Percentiles rank a stretch among this genome's conserved stretches.
Evolutionary conservation across 2,113 vertebrate species (phyloP).

Genomic region (Thamnaconus septentrionalis): DNA sequence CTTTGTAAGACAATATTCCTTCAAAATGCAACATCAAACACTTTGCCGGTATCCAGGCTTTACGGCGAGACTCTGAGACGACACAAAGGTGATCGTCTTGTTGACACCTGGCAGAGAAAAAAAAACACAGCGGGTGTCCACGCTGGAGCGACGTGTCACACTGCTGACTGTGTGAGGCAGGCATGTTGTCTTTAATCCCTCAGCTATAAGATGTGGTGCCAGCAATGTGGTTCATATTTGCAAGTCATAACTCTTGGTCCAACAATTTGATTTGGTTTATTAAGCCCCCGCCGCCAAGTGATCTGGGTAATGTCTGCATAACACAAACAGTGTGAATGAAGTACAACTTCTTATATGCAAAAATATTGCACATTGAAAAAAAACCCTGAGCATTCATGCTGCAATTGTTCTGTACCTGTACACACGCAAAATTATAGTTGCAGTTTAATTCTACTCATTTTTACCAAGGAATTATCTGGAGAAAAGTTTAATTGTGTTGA

Average conservation of each 20-base stretch:
- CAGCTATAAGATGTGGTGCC: slow-evolving; percentile 8
- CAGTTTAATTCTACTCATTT: no score
- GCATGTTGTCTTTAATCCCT: slow-evolving; percentile 24
- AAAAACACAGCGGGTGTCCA: background rate
- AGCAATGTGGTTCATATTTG: slow-evolving; percentile 42
- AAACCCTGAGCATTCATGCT: no score
- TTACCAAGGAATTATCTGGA: no score
- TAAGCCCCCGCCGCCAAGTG: background rate
- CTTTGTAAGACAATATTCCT: slow-evolving; percentile 52
- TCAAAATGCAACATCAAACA: slow-evolving; percentile 48
- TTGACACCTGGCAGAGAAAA: slow-evolving; percentile 42
- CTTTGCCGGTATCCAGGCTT: slow-evolving; percentile 13
- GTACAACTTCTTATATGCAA: no score
- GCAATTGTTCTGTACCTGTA: no score
- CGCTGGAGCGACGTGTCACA: slow-evolving; percentile 16
- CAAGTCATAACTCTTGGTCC: slow-evolving; percentile 8
- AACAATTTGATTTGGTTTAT: slow-evolving; percentile 21
- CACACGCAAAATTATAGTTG: no score
- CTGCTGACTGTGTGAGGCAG: slow-evolving; percentile 7
- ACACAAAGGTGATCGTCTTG: slow-evolving; percentile 31
- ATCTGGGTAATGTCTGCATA: background rate
- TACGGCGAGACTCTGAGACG: slow-evolving; percentile 28
- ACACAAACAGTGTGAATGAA: slow-evolving; percentile 4
- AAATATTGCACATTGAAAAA: no score
- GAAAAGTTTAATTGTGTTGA: no score